Evolutionary conservation across 1,140 invertebrate genomes (phyloP).

Genomic region (Platyscapa corneri): DNA sequence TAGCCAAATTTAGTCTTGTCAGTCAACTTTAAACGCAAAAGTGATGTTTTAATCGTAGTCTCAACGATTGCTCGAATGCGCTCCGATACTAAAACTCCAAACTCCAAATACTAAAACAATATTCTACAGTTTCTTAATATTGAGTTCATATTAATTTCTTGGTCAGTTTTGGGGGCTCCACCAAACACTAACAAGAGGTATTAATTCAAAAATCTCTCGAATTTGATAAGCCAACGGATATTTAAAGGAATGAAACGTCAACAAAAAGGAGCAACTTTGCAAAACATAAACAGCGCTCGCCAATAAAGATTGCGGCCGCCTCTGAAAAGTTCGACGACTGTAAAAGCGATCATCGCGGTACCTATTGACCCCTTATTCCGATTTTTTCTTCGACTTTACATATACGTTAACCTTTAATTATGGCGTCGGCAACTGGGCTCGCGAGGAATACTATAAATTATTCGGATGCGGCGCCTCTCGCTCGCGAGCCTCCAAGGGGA

Average conservation of each 20-base stretch:
- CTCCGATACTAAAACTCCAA: background rate
- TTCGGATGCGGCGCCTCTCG: background rate
- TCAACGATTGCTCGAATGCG: background rate
- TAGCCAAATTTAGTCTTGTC: slow-evolving; percentile 12
- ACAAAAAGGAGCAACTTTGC: background rate
- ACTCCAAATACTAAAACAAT: background rate
- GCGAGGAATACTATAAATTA: background rate
- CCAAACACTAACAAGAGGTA: too few relatives aligned
- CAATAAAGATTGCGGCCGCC: background rate
- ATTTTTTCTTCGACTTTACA: background rate
- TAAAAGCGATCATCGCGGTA: background rate
- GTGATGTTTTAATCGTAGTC: background rate
- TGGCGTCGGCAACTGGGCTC: slow-evolving; percentile 6
- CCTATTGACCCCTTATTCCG: background rate
- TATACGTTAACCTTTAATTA: slow-evolving; percentile 1
- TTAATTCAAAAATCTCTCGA: too few relatives aligned
- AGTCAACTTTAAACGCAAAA: background rate
- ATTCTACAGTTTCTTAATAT: background rate
- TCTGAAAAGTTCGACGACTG: background rate
- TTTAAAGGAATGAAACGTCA: background rate
- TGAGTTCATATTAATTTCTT: too few relatives aligned
- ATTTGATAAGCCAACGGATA: background rate
- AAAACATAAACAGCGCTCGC: background rate
- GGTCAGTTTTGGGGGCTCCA: too few relatives aligned
- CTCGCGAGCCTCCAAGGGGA: background rate